These are phyloP conservation scores for Potamarius usumacintae DNA, from an alignment of 2,113 vertebrate genomes.

Conservation along the genomic window DNA sequence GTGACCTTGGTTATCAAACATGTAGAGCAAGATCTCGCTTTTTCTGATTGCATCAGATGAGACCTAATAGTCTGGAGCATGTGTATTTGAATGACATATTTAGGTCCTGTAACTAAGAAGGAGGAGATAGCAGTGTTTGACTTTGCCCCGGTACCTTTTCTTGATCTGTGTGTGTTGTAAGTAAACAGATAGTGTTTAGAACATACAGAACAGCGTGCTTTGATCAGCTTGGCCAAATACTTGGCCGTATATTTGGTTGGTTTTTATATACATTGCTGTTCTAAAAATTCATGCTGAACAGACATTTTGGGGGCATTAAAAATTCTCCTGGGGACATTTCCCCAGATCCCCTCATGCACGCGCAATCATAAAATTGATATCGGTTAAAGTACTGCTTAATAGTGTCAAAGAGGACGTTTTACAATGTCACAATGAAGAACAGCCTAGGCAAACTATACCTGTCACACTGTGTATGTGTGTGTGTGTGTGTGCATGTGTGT, in stretches of 20 bases:
- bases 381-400: not conserved
- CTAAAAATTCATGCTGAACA: not conserved
- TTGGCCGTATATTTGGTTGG: not conserved
- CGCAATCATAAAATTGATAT: not conserved
- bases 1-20: not conserved
- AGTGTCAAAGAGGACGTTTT: not conserved
- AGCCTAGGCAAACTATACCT: not conserved
- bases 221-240: not conserved
- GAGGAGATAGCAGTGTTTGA: not conserved
- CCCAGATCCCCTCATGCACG: not conserved
- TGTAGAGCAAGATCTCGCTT: not conserved
- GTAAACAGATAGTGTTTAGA: not conserved
- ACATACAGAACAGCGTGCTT: not conserved
- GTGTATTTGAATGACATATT: constrained; percentile 17
- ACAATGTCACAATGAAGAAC: not conserved
- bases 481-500: constrained; percentile 6
- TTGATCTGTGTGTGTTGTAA: not conserved
- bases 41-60: constrained; percentile 14
- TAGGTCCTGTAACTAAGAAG: constrained; percentile 3
- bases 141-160: not conserved
- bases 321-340: constrained; percentile 2
- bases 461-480: not conserved
- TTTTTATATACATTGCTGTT: not conserved
- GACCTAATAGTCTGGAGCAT: not conserved
- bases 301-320: constrained; percentile 7